Base-by-base conservation (phyloP, 2,888 invertebrate species). In the Drosophila testacea region DNA sequence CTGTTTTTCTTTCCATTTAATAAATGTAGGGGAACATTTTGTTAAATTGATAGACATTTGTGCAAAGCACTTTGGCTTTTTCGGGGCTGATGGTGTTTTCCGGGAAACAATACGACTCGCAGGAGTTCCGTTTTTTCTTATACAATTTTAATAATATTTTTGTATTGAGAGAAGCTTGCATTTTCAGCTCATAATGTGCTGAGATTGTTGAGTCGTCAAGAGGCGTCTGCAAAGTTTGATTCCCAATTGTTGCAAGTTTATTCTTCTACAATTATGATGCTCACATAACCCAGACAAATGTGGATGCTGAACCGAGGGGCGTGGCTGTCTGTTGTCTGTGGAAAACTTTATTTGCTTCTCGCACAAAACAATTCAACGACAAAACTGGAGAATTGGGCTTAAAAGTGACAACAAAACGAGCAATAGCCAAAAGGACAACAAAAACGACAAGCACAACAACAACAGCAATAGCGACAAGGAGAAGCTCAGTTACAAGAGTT, bases 21-120 rank as follows among this genome's bases (percentile, higher is more conserved):
- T 75, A 73, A 81, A 83, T 87, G 87, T 75, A 47, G 76, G 75
- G 70, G 51, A 75, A 73, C 81, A 72, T 73, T 81, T 69, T 62
- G 55, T 59, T 69, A 62, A 83, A 87, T 74, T 71, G 77, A 73
- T 72, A 73, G 66, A 62, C 76, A 85, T 87, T 89, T 79, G 75
- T 81, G 70, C 27, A 6, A 27, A 50, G 52, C 22, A 36, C 44
- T 6, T 54, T 28, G 50, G 41, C 32, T 38, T 54, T 51, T 54
- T 60, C 11, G n/a, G 42, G 34, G 16, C 32, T 44, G 7, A 2
- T 39, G 51, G 6, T 22, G 30, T 47, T 13, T 79, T 72, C 60
- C 50, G 6, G 34, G 60, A 62, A 36, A 44, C 34, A 51, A 38
- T 38, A 46, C n/a, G 32, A 10, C 6, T 50, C 22, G 4, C 41